phyloP scores from a whole-genome alignment of 2,888 invertebrate species.

The Eupithecia insigniata region DNA sequence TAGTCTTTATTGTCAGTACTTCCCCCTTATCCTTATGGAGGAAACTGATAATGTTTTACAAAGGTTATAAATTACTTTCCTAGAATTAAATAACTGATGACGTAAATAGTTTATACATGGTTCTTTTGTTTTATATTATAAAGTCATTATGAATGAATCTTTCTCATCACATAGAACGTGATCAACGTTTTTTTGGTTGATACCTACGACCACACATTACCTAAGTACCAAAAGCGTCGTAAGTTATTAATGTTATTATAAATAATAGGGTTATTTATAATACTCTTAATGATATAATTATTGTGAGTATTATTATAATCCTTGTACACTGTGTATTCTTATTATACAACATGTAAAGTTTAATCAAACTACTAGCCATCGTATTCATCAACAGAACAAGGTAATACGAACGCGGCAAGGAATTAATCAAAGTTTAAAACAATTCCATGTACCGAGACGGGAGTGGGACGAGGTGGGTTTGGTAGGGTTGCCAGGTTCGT shows the following conservation, averaged over 20 bases:
- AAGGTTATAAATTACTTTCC: neutral
- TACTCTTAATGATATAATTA: too few relatives aligned
- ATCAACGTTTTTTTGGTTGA: too few relatives aligned
- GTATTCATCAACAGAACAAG: slow-evolving; percentile 73
- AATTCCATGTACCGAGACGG: slow-evolving; percentile 72
- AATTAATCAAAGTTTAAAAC: slow-evolving; percentile 84
- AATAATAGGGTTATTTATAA: too few relatives aligned
- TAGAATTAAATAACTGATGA: neutral
- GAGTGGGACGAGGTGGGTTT: slow-evolving; percentile 49
- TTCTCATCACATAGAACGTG: too few relatives aligned
- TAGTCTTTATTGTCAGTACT: slow-evolving; percentile 25
- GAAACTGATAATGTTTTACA: neutral
- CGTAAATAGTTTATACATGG: neutral
- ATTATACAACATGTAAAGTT: slow-evolving; percentile 44
- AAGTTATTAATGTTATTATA: neutral
- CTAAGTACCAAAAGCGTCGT: too few relatives aligned
- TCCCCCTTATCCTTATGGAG: neutral
- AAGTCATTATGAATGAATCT: neutral
- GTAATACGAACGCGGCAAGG: slow-evolving; percentile 69
- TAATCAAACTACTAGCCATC: slow-evolving; percentile 54
- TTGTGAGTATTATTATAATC: neutral
- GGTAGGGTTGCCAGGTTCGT: slow-evolving; percentile 23
- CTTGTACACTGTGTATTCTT: slow-evolving; percentile 20
- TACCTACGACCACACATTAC: neutral
- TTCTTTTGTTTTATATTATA: neutral